Evolutionary conservation across 2,113 vertebrate genomes (phyloP), one percentile per base, ranked within the genome.

Genomic region (Salvelinus sp.): DNA sequence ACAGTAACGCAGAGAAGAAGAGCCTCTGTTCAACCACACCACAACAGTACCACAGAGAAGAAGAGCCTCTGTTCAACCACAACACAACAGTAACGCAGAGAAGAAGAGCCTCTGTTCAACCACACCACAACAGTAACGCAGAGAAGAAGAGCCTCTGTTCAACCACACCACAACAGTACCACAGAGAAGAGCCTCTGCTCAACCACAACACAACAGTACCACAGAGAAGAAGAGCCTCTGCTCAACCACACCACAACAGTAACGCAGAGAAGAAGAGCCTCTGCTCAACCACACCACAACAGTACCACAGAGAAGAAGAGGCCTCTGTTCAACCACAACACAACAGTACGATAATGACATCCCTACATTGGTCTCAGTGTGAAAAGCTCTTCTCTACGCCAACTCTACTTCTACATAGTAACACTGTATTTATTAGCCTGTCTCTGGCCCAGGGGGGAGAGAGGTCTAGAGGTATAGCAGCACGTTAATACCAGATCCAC

Each of bases 391-490:
- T 66, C 83, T 83, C 84, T 38, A 7, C 85, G 76, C 88, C 4
- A 13, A 65, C 63, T 13, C 4, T 22, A 60, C 58, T n/a, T n/a
- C 88, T 87, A 86, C 84, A 77, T 33, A 33, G 81, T 60, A 86
- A 86, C 81, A 85, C 88, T 87, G 83, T 83, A 58, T 85, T 83
- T 18, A 84, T 33, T 33, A 33, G 6, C 33, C 33, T 33, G 33
- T 88, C 87, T 88, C 90, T 88, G 83, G 85, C 87, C 90, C 89
- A 33, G 84, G 83, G 87, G 86, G 85, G 87, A 83, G 89, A 83
- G 84, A 91, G 91, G 88, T 88, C 23, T 23, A 89, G 87, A 91
- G 89, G 91, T 90, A 82, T 83, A 85, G 87, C 84, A 83, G 86
- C 88, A 83, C 72, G 81, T 87, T 77, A 71, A 16, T 84, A 85